phyloP scores from a whole-genome alignment of 2,888 invertebrate species.

The Drepanosiphum platanoidis region DNA sequence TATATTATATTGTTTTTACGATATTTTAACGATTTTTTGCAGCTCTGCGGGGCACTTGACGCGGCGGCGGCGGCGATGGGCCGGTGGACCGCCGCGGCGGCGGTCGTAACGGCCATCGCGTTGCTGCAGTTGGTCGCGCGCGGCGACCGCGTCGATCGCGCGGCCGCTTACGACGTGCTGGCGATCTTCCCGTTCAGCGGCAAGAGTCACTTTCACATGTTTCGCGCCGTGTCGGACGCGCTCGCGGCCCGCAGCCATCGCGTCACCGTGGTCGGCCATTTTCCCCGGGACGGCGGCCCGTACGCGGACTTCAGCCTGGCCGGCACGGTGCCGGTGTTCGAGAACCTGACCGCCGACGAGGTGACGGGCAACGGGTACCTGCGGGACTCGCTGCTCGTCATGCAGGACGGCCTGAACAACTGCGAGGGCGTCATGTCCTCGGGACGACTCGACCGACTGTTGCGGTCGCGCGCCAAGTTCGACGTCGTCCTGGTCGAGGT shows the following conservation, averaged over 20 bases:
- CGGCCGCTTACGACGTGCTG: conserved; percentile 63
- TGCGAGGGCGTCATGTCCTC: conserved; percentile 63
- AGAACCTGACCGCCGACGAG: conserved; percentile 47
- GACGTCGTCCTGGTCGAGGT: conserved; percentile 65
- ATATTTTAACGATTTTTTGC: too few species aligned
- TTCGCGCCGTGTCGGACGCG: conserved; percentile 15
- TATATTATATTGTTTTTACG: too few species aligned
- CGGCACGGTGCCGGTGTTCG: conserved; percentile 27
- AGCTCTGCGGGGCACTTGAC: too few species aligned
- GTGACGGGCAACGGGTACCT: conserved; percentile 62
- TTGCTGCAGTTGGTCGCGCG: not conserved
- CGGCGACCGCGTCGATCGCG: too few species aligned
- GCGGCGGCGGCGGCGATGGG: not conserved
- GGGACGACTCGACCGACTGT: conserved; percentile 40
- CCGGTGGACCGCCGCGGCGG: not conserved
- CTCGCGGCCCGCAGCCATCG: conserved; percentile 10
- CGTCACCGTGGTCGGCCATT: conserved; percentile 46
- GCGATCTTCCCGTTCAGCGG: conserved; percentile 65
- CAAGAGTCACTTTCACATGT: conserved; percentile 65
- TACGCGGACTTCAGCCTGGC: conserved; percentile 37
- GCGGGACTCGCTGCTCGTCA: conserved; percentile 54
- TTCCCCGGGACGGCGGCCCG: not conserved
- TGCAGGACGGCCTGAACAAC: conserved; percentile 62
- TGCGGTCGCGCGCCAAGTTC: conserved; percentile 60
- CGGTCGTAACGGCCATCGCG: not conserved